Evolutionary conservation across 2,113 vertebrate species (phyloP), one percentile per base, ranked within the genome.

Genomic region (Aix galericulata): DNA sequence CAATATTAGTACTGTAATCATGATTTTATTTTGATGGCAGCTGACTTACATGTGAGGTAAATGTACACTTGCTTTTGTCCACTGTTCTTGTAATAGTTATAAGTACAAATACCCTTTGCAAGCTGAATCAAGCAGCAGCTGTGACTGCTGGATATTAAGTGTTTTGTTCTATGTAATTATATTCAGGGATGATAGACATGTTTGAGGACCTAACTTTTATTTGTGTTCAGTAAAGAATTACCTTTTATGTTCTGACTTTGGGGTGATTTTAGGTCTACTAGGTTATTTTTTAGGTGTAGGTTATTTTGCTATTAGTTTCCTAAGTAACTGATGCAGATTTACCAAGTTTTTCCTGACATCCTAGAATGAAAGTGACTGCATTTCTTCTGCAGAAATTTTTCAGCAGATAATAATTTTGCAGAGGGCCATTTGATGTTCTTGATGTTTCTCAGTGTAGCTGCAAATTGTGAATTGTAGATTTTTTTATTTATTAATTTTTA

Each of bases 81-180:
- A 0, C 9, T n/a, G 0, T 31, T 48, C 7, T 55, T n/a, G 23
- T 73, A 15, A 10, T 42, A 7, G 17, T 36, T 78, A 16, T 8
- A 42, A 74, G 67, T 82, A 48, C 13, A 17, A 31, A 46, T 42
- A 22, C 34, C 17, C 9, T 77, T 38, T 13, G 25, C 18, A 3
- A 44, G 26, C 31, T 64, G 48, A 75, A 48, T 82, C 8, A 44
- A 55, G 14, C 26, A 85, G 62, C 44, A 76, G 15, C 20, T 76
- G 5, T 66, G 6, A 11, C 0, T 7, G 56, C 15, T 36, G 86
- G 8, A 6, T 38, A 22, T 73, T 82, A 73, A 67, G 68, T 22
- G 7, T 60, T 73, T 60, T 91, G 27, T 36, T 68, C 22, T 34
- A 0, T 26, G 22, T 66, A 67, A n/a, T 8, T 60, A 0, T 40